phyloP scores from a whole-genome alignment of 1,140 invertebrate species.

The Neomicropteryx cornuta region DNA sequence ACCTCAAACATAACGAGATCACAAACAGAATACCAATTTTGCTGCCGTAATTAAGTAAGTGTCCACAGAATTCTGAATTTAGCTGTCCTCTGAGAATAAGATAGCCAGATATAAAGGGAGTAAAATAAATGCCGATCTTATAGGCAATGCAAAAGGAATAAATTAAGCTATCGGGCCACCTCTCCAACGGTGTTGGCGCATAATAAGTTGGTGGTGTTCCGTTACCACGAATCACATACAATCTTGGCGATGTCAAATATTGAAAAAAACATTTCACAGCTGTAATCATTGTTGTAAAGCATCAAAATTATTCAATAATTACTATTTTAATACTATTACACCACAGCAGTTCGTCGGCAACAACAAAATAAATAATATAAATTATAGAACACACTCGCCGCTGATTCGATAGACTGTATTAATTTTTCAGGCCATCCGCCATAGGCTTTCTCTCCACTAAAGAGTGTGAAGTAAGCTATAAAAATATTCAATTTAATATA shows the following conservation, averaged over 20 bases:
- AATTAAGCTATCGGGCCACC: too few relatives aligned
- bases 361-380: background rate
- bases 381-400: background rate
- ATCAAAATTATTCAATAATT: conserved; percentile 10
- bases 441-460: background rate
- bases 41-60: conserved; percentile 47
- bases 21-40: conserved; percentile 53
- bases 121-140: conserved; percentile 1
- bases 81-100: conserved; percentile 41
- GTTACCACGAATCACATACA: too few relatives aligned
- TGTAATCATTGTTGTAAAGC: conserved; percentile 4
- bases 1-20: conserved; percentile 53
- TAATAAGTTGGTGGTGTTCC: too few relatives aligned
- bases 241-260: too few relatives aligned
- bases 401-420: too few relatives aligned
- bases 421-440: too few relatives aligned
- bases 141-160: conserved; percentile 4
- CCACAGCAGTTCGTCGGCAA: background rate
- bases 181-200: too few relatives aligned
- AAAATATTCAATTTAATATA: background rate
- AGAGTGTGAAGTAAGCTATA: background rate
- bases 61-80: conserved; percentile 55
- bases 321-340: conserved; percentile 15
- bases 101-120: conserved; percentile 4
- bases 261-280: conserved; percentile 7